Conservation (phyloP, 2,888 invertebrate species). For the Oxystoma pomonae region DNA sequence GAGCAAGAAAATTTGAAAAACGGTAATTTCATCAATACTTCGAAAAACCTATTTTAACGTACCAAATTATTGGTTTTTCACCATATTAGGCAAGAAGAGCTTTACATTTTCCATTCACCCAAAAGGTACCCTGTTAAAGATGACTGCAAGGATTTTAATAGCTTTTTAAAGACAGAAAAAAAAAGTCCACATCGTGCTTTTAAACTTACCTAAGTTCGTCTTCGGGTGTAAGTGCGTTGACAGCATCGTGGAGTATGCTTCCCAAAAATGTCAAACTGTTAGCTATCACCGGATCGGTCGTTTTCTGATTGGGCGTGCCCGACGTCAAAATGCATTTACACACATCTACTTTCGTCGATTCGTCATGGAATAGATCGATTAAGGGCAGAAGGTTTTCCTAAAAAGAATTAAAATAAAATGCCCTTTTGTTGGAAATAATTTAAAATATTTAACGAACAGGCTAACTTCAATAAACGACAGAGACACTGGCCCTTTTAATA, state of each 20-base stretch:
- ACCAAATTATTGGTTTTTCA: no score
- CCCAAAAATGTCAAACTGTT: constrained; percentile 86
- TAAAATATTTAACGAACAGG: neutral
- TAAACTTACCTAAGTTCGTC: constrained; percentile 67
- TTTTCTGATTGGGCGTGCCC: constrained; percentile 39
- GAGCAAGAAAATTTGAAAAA: no score
- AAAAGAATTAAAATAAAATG: constrained; percentile 31
- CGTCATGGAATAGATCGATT: constrained; percentile 85
- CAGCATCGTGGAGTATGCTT: constrained; percentile 87
- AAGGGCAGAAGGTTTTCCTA: constrained; percentile 89
- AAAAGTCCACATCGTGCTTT: no score
- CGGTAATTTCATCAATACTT: no score
- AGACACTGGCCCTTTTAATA: no score
- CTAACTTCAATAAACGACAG: neutral
- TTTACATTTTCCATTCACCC: no score
- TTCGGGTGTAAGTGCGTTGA: constrained; percentile 87
- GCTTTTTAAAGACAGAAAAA: no score
- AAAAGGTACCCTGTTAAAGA: no score
- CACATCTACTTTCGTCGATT: constrained; percentile 75
- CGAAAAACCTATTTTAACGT: no score
- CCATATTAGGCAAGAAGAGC: no score
- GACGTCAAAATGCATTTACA: constrained; percentile 77
- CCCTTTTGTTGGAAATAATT: neutral
- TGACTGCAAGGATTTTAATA: no score
- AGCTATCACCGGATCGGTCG: constrained; percentile 82